Percentiles rank a stretch among this genome's conserved stretches.
These are phyloP conservation scores for Leontocebus nigricollis DNA, from an alignment of 2,797 vertebrate species.

Conservation along the genomic window DNA sequence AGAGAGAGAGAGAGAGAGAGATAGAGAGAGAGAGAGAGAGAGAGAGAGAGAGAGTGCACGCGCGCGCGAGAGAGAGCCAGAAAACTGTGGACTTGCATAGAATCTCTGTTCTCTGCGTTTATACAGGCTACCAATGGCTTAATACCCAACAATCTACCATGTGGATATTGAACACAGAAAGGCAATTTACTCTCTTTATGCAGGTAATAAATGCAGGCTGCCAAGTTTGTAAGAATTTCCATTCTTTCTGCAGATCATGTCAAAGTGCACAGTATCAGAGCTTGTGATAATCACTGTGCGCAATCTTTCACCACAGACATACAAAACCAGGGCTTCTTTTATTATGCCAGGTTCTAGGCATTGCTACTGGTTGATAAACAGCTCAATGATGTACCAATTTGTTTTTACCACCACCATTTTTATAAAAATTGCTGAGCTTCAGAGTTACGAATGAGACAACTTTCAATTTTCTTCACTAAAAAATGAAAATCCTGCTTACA, in stretches of 20 bases:
- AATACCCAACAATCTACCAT: neutral
- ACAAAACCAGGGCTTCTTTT: too few species aligned
- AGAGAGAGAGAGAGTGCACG: too few species aligned
- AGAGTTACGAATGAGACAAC: too few species aligned
- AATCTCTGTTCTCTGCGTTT: too few species aligned
- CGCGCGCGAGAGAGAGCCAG: neutral
- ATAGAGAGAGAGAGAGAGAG: neutral
- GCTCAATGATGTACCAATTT: too few species aligned
- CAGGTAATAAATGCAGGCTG: neutral
- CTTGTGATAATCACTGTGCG: too few species aligned
- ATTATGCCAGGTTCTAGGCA: rapidly evolving
- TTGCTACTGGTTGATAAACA: neutral
- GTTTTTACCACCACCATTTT: neutral
- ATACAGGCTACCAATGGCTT: neutral
- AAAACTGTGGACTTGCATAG: rapidly evolving
- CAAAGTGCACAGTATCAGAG: neutral
- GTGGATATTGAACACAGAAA: neutral
- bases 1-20: neutral
- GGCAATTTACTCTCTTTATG: neutral
- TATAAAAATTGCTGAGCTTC: neutral
- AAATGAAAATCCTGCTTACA: neutral
- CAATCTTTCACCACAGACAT: neutral
- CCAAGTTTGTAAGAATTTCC: too few species aligned
- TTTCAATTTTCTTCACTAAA: neutral
- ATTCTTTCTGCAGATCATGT: neutral